Base-by-base conservation (phyloP, 2,797 vertebrate species). In the Cyprinella venusta region DNA sequence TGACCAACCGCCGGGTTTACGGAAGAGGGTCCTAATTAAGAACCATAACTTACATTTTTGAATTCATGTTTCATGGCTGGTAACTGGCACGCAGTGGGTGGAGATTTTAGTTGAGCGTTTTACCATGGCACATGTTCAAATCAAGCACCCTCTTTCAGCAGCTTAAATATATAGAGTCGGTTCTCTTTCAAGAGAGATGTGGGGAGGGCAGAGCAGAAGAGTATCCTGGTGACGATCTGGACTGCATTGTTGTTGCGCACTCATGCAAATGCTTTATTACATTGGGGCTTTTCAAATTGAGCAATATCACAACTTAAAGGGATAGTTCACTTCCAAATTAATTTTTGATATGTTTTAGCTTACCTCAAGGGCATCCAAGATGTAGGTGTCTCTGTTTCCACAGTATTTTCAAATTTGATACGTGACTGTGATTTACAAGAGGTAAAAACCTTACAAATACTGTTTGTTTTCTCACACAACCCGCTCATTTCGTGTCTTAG, bases 241-340 rank as follows among this genome's bases (percentile, higher is more conserved):
- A 81, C 75, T 80, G 79, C 69, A 81, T 85, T 88, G 75, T 81
- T 83, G 71, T 74, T 83, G 82, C 24, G 45, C 86, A 68, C 71
- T 83, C 80, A 86, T 83, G 75, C 59, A 61, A 80, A 74, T 45
- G 30, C 40, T 76, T 82, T 50, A 40, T 69, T 84, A 78, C 68
- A 70, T 40, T 84, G 56, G 12, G 36, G 82, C 79, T 79, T 84
- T 86, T 81, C 74, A 83, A 77, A 72, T 26, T 24, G 42, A 19
- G 33, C 54, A 79, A 79, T 78, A 69, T 38, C 21, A 18, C 45
- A 36, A 67, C 33, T 74, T 83, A 33, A 33, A 33, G 30, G 30
- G 30, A 3, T 33, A 33, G 1, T 33, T 33, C 30, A 33, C 2
- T 33, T 33, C 3, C 2, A 33, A 33, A 33, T 33, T 3, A 2